Conservation (phyloP, 2,888 invertebrate species). For the Camptogramma bilineatum region DNA sequence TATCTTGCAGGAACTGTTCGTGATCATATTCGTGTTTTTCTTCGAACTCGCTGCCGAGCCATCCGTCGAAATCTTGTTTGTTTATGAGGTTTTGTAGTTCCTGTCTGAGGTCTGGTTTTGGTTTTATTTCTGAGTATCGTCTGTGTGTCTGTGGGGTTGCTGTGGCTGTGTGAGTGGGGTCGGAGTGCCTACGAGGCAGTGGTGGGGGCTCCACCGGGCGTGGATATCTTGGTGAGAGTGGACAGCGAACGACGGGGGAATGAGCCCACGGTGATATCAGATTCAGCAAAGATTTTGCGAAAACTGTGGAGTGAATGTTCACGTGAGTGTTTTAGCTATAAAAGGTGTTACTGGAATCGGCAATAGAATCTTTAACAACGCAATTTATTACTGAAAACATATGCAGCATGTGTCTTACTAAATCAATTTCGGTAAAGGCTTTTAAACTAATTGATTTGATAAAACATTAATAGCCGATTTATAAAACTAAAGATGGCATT, state of each 20-base stretch:
- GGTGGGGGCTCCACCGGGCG: conserved; percentile 73
- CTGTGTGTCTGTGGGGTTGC: conserved; percentile 44
- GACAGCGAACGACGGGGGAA: conserved; percentile 93
- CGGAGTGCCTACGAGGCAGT: conserved; percentile 75
- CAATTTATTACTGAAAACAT: not conserved
- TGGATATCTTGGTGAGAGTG: conserved; percentile 90
- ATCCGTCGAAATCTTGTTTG: conserved; percentile 64
- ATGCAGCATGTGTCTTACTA: not conserved
- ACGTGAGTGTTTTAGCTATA: conserved; percentile 16
- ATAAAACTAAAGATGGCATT: not conserved
- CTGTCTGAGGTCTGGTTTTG: conserved; percentile 67
- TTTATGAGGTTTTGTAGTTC: conserved; percentile 69
- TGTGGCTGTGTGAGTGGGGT: conserved; percentile 48
- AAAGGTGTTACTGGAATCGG: not conserved
- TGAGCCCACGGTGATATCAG: conserved; percentile 88
- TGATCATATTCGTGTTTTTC: conserved; percentile 52
- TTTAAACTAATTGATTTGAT: too few species aligned
- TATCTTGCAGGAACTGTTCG: conserved; percentile 64
- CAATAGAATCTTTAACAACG: not conserved
- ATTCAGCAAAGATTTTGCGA: conserved; percentile 95
- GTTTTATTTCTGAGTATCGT: conserved; percentile 59
- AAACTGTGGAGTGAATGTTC: conserved; percentile 85
- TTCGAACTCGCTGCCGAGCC: conserved; percentile 71
- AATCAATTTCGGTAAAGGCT: not conserved
- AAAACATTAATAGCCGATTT: not conserved